Evolutionary conservation across 2,113 vertebrate genomes (phyloP), one percentile per base, ranked within the genome.

Genomic region (Heptranchias perlo): DNA sequence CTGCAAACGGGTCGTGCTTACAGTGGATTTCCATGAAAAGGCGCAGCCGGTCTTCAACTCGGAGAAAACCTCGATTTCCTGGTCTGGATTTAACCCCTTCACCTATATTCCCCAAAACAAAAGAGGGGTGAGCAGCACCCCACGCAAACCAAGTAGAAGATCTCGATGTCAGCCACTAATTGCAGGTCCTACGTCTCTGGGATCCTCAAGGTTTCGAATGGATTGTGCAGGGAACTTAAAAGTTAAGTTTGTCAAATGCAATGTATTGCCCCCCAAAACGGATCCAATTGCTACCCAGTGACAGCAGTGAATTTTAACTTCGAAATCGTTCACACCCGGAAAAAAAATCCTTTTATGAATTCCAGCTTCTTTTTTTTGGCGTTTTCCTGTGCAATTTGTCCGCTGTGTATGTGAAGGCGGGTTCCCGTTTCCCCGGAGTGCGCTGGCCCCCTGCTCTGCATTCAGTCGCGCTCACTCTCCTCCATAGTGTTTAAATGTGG

Each of bases 1-100:
- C 99, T 97, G 99, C 99, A 97, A 99, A 99, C 97, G 99, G 99
- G 98, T 99, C 99, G 99, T 99, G 99, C 98, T 99, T 99, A 98
- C 99, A 99, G 98, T 99, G 99, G 98, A 99, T 99, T 98, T 99
- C 99, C 99, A 99, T 99, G 97, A 97, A 97, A 97, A 95, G 93
- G 93, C 93, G 93, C 61, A 67, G 62, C 93, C 93, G 93, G 64
- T 69, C 64, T 95, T 69, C 93, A 95, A 95, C 64, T 95, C 64
- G 62, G 61, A 95, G 93, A 95, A 69, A 44, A 69, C 93, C 93
- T 95, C 93, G 93, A 95, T 95, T 67, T 95, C 64, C 64, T 69
- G 64, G 93, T 65, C 93, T 67, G 93, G 64, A 95, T 95, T 95
- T 95, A 95, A 95, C 93, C 93, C 93, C 93, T 95, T 95, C 93